phyloP scores from a whole-genome alignment of 2,797 vertebrate genomes.

The Enteromius paludinosus region DNA sequence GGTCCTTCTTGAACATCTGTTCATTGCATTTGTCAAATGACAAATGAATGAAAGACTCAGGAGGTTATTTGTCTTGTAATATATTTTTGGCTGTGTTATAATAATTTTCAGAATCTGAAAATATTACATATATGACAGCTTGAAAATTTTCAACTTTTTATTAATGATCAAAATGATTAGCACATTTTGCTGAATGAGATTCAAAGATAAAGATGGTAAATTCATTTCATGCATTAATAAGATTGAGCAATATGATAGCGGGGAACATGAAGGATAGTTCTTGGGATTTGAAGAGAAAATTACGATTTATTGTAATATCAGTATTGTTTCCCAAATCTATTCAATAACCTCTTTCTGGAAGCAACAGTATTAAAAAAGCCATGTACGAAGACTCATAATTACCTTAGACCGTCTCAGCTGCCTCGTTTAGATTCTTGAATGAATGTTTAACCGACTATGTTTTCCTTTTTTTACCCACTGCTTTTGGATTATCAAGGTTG shows the following conservation, averaged over 20 bases:
- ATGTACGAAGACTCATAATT: background rate
- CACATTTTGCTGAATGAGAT: background rate
- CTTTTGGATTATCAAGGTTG: constrained; percentile 18
- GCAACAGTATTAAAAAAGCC: constrained; percentile 23
- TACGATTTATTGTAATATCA: background rate
- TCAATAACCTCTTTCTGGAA: constrained; percentile 24
- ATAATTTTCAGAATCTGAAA: background rate
- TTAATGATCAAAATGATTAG: background rate
- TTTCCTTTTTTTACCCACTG: constrained; percentile 9
- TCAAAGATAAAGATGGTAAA: background rate
- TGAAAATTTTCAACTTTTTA: background rate
- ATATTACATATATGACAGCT: background rate
- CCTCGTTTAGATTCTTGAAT: constrained; percentile 10
- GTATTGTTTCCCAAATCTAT: background rate
- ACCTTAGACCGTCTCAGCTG: constrained; percentile 23
- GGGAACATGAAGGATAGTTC: background rate
- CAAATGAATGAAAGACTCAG: background rate
- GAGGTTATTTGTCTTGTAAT: background rate
- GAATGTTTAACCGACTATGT: constrained; percentile 8
- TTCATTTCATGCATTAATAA: background rate
- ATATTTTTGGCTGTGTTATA: background rate
- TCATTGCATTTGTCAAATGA: background rate
- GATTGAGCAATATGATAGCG: background rate
- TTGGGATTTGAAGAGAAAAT: background rate
- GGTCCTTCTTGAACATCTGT: background rate